These are phyloP conservation scores for Phacellophora camtschatica DNA, from an alignment of 30 jellyfish, hydroid and myxozoan species.

Conservation along the genomic window DNA sequence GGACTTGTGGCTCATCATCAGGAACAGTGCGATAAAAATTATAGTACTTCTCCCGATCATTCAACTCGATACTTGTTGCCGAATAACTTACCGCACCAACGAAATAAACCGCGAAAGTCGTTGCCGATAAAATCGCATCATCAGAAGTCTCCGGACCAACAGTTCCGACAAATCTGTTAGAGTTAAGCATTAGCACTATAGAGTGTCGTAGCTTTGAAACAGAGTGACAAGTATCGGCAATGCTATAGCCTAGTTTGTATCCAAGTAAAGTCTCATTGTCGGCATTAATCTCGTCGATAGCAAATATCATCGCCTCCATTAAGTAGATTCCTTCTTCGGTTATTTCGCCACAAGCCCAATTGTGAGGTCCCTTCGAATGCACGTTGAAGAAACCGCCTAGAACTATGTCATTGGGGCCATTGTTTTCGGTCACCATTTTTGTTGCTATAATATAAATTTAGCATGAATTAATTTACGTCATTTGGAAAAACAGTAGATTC, in stretches of 20 bases:
- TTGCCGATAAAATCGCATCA: conserved; percentile 26
- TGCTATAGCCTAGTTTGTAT: neutral
- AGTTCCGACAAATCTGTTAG: conserved; percentile 10
- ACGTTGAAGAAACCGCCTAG: neutral
- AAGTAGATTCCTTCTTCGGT: neutral
- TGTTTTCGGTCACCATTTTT: too few species aligned
- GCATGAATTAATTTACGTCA: too few species aligned
- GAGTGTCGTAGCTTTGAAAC: neutral
- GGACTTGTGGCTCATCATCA: conserved; percentile 3
- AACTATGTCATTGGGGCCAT: neutral
- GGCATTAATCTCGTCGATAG: neutral
- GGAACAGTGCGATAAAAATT: conserved; percentile 51
- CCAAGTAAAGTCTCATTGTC: neutral
- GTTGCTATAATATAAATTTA: too few species aligned
- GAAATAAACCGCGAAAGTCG: neutral
- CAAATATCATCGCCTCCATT: neutral
- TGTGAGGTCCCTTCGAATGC: neutral
- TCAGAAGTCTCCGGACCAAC: conserved; percentile 52
- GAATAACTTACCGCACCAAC: conserved; percentile 13
- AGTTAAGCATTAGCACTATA: too few species aligned
- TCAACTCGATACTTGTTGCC: conserved; percentile 38
- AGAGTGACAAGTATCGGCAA: neutral
- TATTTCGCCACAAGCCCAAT: neutral
- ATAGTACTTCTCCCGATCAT: conserved; percentile 3
- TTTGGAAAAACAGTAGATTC: too few species aligned